A percentile compares a stretch with the other conserved stretches of the same genome.
phyloP scores from a whole-genome alignment of 1,140 invertebrate species.

The Orussus abietinus region DNA sequence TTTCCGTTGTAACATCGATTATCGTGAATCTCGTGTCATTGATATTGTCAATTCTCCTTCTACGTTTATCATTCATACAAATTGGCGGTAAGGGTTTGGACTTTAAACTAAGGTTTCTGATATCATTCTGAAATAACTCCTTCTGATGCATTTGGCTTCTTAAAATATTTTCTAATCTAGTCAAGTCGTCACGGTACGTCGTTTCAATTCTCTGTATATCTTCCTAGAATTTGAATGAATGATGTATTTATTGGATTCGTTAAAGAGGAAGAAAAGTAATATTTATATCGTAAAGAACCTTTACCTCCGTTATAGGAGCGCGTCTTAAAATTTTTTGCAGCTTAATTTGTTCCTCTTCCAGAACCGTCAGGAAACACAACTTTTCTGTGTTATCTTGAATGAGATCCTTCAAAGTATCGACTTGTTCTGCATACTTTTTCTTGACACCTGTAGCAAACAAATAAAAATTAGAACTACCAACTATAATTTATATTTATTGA shows the following conservation, averaged over 20 bases:
- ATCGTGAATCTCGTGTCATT: background rate
- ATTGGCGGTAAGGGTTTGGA: constrained; percentile 23
- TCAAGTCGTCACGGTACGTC: constrained; percentile 27
- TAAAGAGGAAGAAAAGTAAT: constrained; percentile 4
- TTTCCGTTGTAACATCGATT: constrained; percentile 1
- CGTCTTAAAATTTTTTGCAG: constrained; percentile 44
- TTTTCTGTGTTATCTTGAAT: constrained; percentile 57
- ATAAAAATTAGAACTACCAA: too few species aligned
- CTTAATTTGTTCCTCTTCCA: constrained; percentile 57
- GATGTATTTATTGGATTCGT: background rate
- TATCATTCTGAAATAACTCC: constrained; percentile 30
- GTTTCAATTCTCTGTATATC: constrained; percentile 25
- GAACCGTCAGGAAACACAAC: constrained; percentile 54
- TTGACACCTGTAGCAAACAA: constrained; percentile 39
- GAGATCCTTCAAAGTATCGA: constrained; percentile 45
- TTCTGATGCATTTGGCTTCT: constrained; percentile 32
- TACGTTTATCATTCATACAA: constrained; percentile 1
- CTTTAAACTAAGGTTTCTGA: constrained; percentile 33
- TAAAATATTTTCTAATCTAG: constrained; percentile 28
- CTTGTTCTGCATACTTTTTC: constrained; percentile 32
- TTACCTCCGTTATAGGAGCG: constrained; percentile 28
- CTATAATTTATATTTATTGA: too few species aligned
- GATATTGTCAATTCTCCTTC: background rate
- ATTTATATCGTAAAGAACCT: constrained; percentile 4
- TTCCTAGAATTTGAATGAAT: constrained; percentile 23